phyloP scores from a whole-genome alignment of 2,888 invertebrate species.

The Polia nebulosa region DNA sequence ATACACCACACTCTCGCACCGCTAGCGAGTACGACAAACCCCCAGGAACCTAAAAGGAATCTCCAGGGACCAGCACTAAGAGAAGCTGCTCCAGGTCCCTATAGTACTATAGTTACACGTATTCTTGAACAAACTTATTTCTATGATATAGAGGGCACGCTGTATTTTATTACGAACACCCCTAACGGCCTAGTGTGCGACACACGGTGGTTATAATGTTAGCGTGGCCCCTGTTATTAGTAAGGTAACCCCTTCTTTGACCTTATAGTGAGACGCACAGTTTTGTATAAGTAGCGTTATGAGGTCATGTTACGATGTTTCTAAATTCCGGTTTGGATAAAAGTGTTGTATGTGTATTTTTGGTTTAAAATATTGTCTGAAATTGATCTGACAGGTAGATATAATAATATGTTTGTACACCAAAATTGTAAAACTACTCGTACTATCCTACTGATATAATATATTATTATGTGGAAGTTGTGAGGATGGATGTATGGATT shows the following conservation, averaged over 20 bases:
- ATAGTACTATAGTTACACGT: not conserved
- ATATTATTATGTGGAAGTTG: too few relatives aligned
- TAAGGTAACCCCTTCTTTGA: slow-evolving; percentile 50
- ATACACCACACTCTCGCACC: too few relatives aligned
- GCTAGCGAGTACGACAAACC: too few relatives aligned
- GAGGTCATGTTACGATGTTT: slow-evolving; percentile 38
- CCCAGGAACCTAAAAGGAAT: too few relatives aligned
- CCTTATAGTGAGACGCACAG: slow-evolving; percentile 47
- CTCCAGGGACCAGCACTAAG: too few relatives aligned
- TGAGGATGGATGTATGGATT: too few relatives aligned
- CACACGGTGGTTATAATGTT: slow-evolving; percentile 41
- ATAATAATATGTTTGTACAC: too few relatives aligned
- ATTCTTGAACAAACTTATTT: slow-evolving; percentile 14
- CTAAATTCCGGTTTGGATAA: not conserved
- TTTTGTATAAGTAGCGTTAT: slow-evolving; percentile 36
- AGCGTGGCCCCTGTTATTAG: slow-evolving; percentile 52
- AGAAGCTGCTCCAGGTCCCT: too few relatives aligned
- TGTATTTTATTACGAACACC: slow-evolving; percentile 32
- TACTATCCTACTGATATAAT: too few relatives aligned
- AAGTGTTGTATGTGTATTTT: not conserved
- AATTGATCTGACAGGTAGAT: not conserved
- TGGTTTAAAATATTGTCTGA: not conserved
- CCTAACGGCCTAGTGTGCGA: slow-evolving; percentile 18
- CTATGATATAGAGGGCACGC: slow-evolving; percentile 12
- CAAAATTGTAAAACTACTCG: too few relatives aligned